Base-by-base conservation (phyloP, 53 echinoderm and acorn worm species). In the Hippasteria phrygiana region DNA sequence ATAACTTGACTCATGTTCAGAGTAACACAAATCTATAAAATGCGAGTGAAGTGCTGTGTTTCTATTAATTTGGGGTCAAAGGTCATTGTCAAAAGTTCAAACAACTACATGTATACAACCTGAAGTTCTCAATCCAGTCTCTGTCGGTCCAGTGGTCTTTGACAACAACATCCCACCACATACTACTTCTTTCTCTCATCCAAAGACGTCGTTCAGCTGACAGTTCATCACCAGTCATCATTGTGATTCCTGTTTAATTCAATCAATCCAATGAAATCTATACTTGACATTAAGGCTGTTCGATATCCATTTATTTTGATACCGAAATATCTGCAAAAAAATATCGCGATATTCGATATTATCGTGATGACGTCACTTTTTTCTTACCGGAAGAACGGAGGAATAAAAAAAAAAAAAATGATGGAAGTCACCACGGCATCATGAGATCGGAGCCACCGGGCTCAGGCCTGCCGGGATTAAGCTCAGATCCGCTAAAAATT, bases 111-210 rank as follows among this genome's bases (percentile, higher is more conserved):
- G 46, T 7, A 45, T 45, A 24, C 2, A 26, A 85, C 85, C 85
- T 85, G 85, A 85, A 85, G 42, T 85, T 71, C 51, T 85, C 85
- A 34, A 69, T 85, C 85, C 85, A 85, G 85, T 85, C 85, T 50
- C 27, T 43, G 53, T 85, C 85, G 0, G 85, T 85, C 85, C 85
- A 85, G 27, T 85, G 85, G 24, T 85, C 85, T 70, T 85, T 85
- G 71, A 85, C 85, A 18, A 85, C 85, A 70, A 71, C 85, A 14
- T 85, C 85, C 85, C 85, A 85, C 85, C 85, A 85, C 85, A 85
- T 85, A 39, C 85, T 85, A 26, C 85, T 85, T 38, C 85, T 85
- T 70, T 85, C 85, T 34, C 85, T 33, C 31, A 37, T 71, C 85
- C 85, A 85, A 9, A 85, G 27, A 51, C 85, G 85, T 71, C 85